Conservation (phyloP, 2,797 vertebrate species). For the Oceanodroma leucorhoa region DNA sequence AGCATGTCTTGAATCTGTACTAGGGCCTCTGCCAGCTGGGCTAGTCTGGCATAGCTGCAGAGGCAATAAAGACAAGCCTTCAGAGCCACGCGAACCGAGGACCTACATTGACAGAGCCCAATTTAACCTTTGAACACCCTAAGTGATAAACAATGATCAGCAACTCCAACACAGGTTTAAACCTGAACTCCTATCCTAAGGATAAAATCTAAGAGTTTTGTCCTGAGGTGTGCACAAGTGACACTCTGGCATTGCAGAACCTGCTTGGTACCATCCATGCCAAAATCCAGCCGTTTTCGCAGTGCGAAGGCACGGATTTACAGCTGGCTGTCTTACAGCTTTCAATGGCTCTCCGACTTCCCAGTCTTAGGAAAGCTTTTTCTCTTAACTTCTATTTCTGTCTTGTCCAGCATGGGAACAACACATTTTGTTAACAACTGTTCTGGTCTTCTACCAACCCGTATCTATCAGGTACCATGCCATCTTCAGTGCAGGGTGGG, state of each 20-base stretch:
- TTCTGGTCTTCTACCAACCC: neutral
- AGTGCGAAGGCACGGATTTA: accelerated
- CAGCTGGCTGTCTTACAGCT: neutral
- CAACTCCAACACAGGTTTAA: accelerated
- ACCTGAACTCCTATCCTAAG: neutral
- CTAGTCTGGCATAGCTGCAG: neutral
- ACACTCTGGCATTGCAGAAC: neutral
- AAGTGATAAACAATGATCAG: accelerated
- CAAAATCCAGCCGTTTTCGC: accelerated
- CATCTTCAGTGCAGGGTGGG: too few relatives aligned
- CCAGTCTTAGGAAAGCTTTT: neutral
- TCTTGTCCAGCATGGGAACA: neutral
- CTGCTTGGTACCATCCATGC: neutral
- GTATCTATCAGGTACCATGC: neutral
- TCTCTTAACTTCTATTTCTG: neutral
- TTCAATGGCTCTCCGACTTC: neutral
- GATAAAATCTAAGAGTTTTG: neutral
- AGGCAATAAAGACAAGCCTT: neutral
- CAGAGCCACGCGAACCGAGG: neutral
- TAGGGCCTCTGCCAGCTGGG: neutral
- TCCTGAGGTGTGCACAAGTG: neutral
- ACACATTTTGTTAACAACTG: neutral
- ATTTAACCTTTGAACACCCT: neutral
- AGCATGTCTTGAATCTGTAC: neutral
- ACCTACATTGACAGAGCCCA: neutral